phyloP scores from a whole-genome alignment of 2,888 invertebrate species.

The Clanis bilineata region DNA sequence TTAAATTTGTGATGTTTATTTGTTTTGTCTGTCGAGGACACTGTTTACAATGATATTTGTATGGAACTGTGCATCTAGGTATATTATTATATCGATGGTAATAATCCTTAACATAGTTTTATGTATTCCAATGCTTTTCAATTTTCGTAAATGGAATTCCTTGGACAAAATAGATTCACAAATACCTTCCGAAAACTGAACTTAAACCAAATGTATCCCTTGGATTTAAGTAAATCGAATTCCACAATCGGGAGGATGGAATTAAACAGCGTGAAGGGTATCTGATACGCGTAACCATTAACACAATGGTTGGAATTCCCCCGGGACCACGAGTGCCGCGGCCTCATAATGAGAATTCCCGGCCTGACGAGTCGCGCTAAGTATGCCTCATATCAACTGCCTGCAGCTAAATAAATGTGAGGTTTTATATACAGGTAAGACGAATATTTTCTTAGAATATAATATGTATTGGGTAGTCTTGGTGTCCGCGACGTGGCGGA shows the following conservation, averaged over 20 bases:
- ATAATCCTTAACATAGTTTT: no score
- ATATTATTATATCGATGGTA: no score
- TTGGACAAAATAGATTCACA: background rate
- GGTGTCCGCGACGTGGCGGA: no score
- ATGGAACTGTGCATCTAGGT: no score
- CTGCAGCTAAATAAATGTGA: background rate
- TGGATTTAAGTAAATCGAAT: slow-evolving; percentile 24
- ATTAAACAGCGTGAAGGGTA: slow-evolving; percentile 34
- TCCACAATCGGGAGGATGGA: slow-evolving; percentile 19
- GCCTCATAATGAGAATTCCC: slow-evolving; percentile 57
- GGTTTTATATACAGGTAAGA: background rate
- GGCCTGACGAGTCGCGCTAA: slow-evolving; percentile 14
- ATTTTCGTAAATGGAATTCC: background rate
- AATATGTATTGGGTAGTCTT: no score
- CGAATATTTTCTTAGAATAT: no score
- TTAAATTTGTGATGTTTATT: no score
- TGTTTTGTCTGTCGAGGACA: no score
- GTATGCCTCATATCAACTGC: background rate
- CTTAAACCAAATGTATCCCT: background rate
- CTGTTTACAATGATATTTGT: no score
- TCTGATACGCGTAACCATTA: slow-evolving; percentile 38
- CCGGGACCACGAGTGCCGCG: slow-evolving; percentile 21
- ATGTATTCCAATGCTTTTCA: background rate
- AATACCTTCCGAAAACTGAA: slow-evolving; percentile 1
- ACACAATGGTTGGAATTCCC: slow-evolving; percentile 50